phyloP scores from a whole-genome alignment of 1,140 invertebrate genomes.

The Ooceraea biroi region DNA sequence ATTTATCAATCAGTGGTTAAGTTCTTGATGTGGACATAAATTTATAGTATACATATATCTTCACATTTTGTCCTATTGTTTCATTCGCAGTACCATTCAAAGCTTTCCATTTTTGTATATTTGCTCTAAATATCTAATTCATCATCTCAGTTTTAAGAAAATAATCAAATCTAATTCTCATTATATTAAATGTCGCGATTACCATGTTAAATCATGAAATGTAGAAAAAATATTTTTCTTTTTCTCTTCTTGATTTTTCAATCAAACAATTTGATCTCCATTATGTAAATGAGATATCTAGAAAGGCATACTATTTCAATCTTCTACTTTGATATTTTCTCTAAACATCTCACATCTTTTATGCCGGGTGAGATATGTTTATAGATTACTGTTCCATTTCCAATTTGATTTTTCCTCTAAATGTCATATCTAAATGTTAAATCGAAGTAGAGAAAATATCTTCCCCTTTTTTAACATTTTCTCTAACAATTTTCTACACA shows the following conservation, averaged over 20 bases:
- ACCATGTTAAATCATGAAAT: not conserved
- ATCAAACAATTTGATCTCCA: too few relatives aligned
- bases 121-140: not conserved
- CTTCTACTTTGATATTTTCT: not conserved
- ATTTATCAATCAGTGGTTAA: conserved; percentile 54
- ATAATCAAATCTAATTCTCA: not conserved
- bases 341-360: not conserved
- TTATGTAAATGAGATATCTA: not conserved
- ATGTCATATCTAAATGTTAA: not conserved
- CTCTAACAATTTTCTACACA: not conserved
- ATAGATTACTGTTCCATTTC: not conserved
- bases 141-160: not conserved
- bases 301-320: not conserved
- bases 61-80: not conserved
- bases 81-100: too few relatives aligned
- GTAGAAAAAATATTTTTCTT: not conserved
- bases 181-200: not conserved
- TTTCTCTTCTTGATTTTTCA: not conserved
- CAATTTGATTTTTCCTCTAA: not conserved
- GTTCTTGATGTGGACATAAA: conserved; percentile 68
- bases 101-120: not conserved
- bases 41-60: conserved; percentile 69
- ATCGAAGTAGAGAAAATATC: conserved; percentile 1
- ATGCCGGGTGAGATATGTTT: not conserved
- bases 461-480: not conserved